phyloP scores from a whole-genome alignment of 2,888 invertebrate species.

The Polydrusus tereticollis region DNA sequence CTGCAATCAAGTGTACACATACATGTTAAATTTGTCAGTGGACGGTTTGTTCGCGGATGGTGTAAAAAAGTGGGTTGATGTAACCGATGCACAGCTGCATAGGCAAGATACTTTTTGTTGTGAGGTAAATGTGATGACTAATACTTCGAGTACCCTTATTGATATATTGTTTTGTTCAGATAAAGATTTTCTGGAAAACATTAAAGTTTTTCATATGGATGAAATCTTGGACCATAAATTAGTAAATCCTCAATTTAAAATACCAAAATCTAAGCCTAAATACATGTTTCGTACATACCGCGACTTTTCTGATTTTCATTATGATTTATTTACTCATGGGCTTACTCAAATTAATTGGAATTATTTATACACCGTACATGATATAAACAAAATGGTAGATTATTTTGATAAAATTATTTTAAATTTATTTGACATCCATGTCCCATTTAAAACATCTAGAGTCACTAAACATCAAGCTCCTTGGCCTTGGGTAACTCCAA shows the following conservation, averaged over 20 bases:
- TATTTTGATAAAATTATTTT: not conserved
- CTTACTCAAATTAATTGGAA: not conserved
- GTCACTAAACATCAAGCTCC: not conserved
- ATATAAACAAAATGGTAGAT: constrained; percentile 5
- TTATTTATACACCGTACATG: not conserved
- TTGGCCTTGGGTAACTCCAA: no score
- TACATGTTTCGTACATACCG: not conserved
- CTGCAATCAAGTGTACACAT: not conserved
- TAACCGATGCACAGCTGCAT: not conserved
- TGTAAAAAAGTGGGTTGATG: constrained; percentile 26
- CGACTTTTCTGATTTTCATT: not conserved
- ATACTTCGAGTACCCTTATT: not conserved
- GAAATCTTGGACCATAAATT: not conserved
- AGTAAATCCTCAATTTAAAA: not conserved
- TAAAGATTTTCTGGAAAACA: not conserved
- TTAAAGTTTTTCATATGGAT: not conserved
- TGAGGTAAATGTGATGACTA: constrained; percentile 17
- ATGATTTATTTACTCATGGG: not conserved
- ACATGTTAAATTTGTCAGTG: constrained; percentile 26
- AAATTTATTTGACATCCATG: not conserved
- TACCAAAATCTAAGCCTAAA: not conserved
- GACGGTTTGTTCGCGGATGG: constrained; percentile 5
- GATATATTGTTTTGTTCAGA: not conserved
- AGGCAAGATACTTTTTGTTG: not conserved
- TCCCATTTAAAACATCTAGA: no score